phyloP scores from a whole-genome alignment of 2,888 invertebrate genomes.

The Drosophila cracens region DNA sequence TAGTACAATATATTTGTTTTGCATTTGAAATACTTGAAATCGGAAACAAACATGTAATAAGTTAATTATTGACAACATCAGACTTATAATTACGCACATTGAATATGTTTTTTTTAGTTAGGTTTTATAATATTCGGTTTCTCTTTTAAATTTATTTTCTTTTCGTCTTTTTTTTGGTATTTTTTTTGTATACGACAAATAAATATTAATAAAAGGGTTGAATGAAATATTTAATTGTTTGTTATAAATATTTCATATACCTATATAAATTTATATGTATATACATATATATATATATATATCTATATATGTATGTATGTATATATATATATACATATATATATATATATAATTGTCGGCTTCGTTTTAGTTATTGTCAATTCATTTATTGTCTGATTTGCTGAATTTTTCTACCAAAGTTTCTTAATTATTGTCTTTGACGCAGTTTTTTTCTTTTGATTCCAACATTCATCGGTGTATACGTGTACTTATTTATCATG shows the following conservation, averaged over 20 bases:
- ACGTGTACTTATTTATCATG: slow-evolving; percentile 23
- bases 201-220: slow-evolving; percentile 32
- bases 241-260: slow-evolving; percentile 21
- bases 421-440: slow-evolving; percentile 72
- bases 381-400: slow-evolving; percentile 68
- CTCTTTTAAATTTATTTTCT: slow-evolving; percentile 21
- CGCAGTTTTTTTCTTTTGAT: slow-evolving; percentile 60
- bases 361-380: slow-evolving; percentile 64
- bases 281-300: background rate
- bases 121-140: slow-evolving; percentile 40
- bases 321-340: background rate
- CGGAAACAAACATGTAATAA: slow-evolving; percentile 57
- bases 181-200: slow-evolving; percentile 31
- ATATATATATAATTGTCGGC: slow-evolving; percentile 12
- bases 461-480: slow-evolving; percentile 35
- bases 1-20: slow-evolving; percentile 27
- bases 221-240: slow-evolving; percentile 28
- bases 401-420: slow-evolving; percentile 41
- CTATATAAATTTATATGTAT: background rate
- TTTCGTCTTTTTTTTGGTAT: slow-evolving; percentile 17
- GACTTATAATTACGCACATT: slow-evolving; percentile 83
- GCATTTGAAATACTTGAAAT: slow-evolving; percentile 62
- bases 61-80: slow-evolving; percentile 83
- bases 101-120: slow-evolving; percentile 66
- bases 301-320: slow-evolving; percentile 2